phyloP scores from a whole-genome alignment of 1,140 invertebrate genomes.

The Drosophila erecta region DNA sequence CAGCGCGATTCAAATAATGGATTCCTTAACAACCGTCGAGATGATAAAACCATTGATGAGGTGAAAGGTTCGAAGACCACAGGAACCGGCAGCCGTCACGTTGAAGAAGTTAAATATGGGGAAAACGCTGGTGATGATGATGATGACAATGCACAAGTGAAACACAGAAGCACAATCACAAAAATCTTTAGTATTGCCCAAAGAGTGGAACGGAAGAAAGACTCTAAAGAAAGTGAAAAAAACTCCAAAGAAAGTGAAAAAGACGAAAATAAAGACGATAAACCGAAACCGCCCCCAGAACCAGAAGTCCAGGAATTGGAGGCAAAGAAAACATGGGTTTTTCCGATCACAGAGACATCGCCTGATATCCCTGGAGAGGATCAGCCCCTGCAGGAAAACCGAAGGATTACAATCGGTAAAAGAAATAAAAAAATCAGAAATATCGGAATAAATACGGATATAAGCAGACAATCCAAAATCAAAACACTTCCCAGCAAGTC shows the following conservation, averaged over 20 bases:
- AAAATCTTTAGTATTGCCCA: background rate
- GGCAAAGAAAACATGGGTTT: background rate
- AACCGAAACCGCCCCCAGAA: background rate
- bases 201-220: background rate
- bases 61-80: constrained; percentile 26
- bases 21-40: background rate
- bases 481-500: background rate
- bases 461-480: constrained; percentile 7
- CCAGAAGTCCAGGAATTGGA: background rate
- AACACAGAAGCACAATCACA: background rate
- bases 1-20: background rate
- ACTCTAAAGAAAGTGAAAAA: background rate
- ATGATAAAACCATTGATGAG: constrained; percentile 16
- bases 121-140: background rate
- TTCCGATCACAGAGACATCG: constrained; percentile 1
- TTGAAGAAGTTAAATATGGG: background rate
- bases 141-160: background rate
- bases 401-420: background rate
- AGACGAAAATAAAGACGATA: background rate
- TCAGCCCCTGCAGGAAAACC: background rate
- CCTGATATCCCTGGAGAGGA: constrained; percentile 2
- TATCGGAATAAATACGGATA: constrained; percentile 9
- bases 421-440: background rate
- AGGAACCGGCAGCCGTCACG: constrained; percentile 1
- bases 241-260: background rate